Evolutionary conservation across 2,797 vertebrate genomes (phyloP).

Genomic region (Sitta carolinensis): DNA sequence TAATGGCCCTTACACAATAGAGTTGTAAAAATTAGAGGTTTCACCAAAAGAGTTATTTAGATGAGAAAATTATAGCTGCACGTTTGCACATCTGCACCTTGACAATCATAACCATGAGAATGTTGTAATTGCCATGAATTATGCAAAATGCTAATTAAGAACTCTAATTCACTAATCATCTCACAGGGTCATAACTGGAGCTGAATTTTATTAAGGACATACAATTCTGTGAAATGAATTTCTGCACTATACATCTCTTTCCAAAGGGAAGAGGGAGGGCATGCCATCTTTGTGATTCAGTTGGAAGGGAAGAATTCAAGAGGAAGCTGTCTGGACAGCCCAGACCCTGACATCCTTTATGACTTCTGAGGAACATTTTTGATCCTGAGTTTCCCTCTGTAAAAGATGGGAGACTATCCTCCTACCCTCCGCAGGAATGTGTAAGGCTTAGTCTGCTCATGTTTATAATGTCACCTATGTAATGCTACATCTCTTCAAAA

Average conservation of each 20-base stretch:
- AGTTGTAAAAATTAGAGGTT: slow-evolving; percentile 71
- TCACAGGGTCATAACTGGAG: slow-evolving; percentile 78
- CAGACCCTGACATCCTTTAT: not conserved
- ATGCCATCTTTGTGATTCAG: not conserved
- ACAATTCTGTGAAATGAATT: slow-evolving; percentile 61
- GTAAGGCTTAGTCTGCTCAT: not conserved
- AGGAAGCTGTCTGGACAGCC: not conserved
- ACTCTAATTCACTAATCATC: slow-evolving; percentile 79
- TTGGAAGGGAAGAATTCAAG: not conserved
- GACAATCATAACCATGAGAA: slow-evolving; percentile 78
- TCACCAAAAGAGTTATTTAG: slow-evolving; percentile 74
- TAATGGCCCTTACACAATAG: slow-evolving; percentile 66
- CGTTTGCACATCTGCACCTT: slow-evolving; percentile 80
- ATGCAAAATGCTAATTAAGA: slow-evolving; percentile 83
- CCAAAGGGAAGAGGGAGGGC: not conserved
- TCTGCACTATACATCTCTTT: slow-evolving; percentile 52
- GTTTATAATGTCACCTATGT: not conserved
- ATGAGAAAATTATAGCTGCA: slow-evolving; percentile 77
- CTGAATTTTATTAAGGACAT: slow-evolving; percentile 76
- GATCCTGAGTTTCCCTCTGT: not conserved
- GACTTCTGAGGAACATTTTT: not conserved
- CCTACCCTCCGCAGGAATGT: not conserved
- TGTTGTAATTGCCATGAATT: slow-evolving; percentile 80
- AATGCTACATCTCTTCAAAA: not conserved
- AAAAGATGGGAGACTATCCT: not conserved